Evolutionary conservation across 2,113 vertebrate species (phyloP), one percentile per base, ranked within the genome.

Genomic region (Alligator sinensis): DNA sequence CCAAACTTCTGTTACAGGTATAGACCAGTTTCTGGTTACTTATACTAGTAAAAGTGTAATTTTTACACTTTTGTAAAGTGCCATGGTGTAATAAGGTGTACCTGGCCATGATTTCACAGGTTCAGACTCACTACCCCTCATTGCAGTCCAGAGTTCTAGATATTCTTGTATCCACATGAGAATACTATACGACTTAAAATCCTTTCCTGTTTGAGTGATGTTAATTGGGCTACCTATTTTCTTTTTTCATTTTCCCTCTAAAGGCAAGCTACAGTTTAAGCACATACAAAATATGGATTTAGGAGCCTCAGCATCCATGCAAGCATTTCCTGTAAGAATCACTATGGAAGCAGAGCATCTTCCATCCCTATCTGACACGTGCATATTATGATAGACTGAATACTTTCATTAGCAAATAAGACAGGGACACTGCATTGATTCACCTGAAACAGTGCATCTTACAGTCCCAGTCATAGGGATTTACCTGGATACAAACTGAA

Each of bases 381-480:
- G 34, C 34, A 74, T 30, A 24, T 38, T 74, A 22, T 47, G 19
- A 74, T 8, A 22, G 34, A 47, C 34, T 47, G 70, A 25, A 47
- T 74, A 47, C 21, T 24, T 72, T 72, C 47, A 72, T 47, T 25
- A 66, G 34, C 21, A 38, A 7, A 11, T 24, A 47, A 78, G 24
- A 5, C 2, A 19, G 0, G 1, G 11, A 17, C 27, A 18, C 34
- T 60, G 63, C 68, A 76, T 28, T 68, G 24, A 61, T 13, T 74
- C 19, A 22, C 30, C 22, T 72, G 47, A 74, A 74, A 22, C 34
- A 74, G 78, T 21, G 62, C 4, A 89, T 12, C 57, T 12, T 75
- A 15, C 8, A n/a, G 82, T 38, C 62, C 25, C 34, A 28, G n/a
- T 10, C 61, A 22, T n/a, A 47, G 28, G 13, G 62, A 47, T 24